These are phyloP conservation scores for Sinocyclocheilus anophthalmus DNA, from an alignment of 2,113 vertebrate genomes.

Conservation along the genomic window DNA sequence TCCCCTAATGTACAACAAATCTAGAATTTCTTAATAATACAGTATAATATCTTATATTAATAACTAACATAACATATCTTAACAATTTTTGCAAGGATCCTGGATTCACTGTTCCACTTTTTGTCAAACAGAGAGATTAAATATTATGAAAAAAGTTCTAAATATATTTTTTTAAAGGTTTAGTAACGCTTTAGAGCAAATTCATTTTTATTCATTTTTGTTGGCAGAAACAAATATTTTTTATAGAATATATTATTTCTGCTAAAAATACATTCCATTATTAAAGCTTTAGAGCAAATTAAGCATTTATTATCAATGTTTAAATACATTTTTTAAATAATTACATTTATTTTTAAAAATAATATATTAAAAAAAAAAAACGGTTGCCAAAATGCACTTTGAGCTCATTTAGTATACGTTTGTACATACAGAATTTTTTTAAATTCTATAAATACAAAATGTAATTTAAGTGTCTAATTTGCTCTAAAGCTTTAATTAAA, in stretches of 20 bases:
- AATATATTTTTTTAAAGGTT: too few relatives aligned
- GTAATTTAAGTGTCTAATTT: neutral
- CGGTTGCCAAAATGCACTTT: too few relatives aligned
- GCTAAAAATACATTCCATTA: neutral
- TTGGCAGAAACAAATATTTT: neutral
- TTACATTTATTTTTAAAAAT: too few relatives aligned
- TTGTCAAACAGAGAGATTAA: neutral
- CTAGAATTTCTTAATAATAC: too few relatives aligned
- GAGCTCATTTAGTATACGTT: too few relatives aligned
- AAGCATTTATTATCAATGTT: too few relatives aligned
- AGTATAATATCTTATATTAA: too few relatives aligned
- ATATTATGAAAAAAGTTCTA: neutral
- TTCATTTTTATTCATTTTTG: neutral
- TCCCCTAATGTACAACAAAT: neutral
- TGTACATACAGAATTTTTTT: too few relatives aligned
- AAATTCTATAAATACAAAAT: neutral
- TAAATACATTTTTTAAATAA: too few relatives aligned
- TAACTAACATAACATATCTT: too few relatives aligned
- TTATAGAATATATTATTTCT: neutral
- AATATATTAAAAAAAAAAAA: too few relatives aligned
- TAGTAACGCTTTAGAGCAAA: neutral
- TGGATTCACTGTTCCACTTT: neutral
- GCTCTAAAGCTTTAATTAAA: neutral
- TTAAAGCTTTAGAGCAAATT: neutral
- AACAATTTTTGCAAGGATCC: neutral